These are phyloP conservation scores for Artibeus jamaicensis DNA, from an alignment of 2,797 vertebrate species.

Conservation along the genomic window DNA sequence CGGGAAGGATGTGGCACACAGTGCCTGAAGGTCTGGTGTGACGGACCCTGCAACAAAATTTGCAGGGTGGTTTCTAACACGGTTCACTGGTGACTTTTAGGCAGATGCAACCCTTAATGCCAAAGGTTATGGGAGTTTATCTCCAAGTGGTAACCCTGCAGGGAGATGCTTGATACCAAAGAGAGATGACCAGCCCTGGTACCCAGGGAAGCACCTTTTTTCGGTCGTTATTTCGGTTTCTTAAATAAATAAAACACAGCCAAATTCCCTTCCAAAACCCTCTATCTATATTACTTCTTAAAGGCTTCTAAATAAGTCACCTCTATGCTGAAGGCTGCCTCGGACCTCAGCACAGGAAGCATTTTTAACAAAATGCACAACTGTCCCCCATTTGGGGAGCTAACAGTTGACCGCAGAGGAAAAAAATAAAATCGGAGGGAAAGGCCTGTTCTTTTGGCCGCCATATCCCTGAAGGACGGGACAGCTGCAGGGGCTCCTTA, in stretches of 20 bases:
- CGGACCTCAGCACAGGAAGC: background rate
- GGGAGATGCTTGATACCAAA: background rate
- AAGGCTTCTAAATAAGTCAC: background rate
- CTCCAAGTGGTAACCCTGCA: background rate
- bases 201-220: background rate
- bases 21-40: background rate
- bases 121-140: background rate
- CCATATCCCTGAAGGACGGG: background rate
- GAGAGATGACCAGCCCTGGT: background rate
- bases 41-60: slow-evolving; percentile 46
- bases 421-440: background rate
- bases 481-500: slow-evolving; percentile 26
- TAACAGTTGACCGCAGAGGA: background rate
- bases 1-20: background rate
- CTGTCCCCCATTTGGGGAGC: background rate
- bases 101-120: background rate
- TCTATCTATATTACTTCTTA: background rate
- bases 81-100: background rate
- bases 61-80: background rate
- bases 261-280: background rate
- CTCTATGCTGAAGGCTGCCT: background rate
- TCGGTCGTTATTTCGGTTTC: too few species aligned
- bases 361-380: background rate
- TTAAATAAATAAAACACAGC: background rate
- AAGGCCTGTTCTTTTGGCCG: background rate